Evolutionary conservation across 2,888 invertebrate genomes (phyloP).

Genomic region (Syrista parreyssii): DNA sequence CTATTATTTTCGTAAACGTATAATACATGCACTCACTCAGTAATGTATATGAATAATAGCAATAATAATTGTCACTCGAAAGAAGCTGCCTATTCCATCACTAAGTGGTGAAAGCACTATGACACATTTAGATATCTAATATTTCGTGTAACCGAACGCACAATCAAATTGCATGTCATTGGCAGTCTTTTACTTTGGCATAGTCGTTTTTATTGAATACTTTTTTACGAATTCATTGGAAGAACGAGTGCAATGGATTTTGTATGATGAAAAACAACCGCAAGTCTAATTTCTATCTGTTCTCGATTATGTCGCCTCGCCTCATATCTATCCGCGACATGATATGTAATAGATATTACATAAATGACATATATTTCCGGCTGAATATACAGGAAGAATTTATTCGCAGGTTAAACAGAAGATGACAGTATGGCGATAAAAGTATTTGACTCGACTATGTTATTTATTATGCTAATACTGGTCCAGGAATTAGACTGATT

Average conservation of each 20-base stretch:
- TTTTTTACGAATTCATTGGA: not conserved
- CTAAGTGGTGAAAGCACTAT: not conserved
- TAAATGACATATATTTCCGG: not conserved
- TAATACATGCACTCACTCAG: not conserved
- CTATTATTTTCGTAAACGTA: not conserved
- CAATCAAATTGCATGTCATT: not conserved
- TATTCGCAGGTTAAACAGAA: not conserved
- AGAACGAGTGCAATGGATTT: not conserved
- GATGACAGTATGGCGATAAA: not conserved
- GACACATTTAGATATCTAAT: constrained; percentile 11
- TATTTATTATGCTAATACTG: not conserved
- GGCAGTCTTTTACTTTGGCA: not conserved
- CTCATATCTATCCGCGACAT: not conserved
- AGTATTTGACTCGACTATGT: not conserved
- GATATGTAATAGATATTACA: not conserved
- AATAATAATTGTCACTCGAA: constrained; percentile 6
- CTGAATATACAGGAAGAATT: not conserved
- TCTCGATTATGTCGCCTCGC: not conserved
- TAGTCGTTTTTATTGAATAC: not conserved
- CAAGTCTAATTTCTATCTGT: not conserved
- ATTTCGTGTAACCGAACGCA: not conserved
- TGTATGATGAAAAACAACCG: not conserved
- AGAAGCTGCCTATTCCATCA: not conserved
- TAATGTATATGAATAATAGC: not conserved
- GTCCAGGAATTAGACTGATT: not conserved